These are phyloP conservation scores for Festucalex cinctus DNA, from an alignment of 2,113 vertebrate genomes.

Conservation along the genomic window DNA sequence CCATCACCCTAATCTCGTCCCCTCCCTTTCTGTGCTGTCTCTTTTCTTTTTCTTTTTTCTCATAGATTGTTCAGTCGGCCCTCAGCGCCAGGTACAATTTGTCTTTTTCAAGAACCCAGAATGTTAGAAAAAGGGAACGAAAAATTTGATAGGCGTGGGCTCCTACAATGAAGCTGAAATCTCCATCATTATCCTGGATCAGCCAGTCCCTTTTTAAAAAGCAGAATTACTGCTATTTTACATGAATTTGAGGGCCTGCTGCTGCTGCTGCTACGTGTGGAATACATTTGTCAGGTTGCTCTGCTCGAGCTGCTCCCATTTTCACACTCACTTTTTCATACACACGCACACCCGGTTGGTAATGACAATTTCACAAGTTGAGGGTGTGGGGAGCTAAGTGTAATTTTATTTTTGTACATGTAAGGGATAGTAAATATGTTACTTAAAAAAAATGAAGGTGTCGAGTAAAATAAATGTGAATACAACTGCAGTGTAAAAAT, in stretches of 20 bases:
- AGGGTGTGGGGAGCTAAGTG: slow-evolving; percentile 2
- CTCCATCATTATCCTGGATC: slow-evolving; percentile 70
- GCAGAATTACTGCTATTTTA: slow-evolving; percentile 65
- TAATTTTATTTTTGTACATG: slow-evolving; percentile 17
- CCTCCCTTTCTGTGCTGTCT: background rate
- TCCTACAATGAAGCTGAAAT: slow-evolving; percentile 67
- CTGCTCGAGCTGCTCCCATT: slow-evolving; percentile 43
- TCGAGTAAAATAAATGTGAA: slow-evolving; percentile 17
- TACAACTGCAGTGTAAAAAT: slow-evolving; percentile 5
- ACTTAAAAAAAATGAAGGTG: background rate
- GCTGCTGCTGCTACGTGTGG: slow-evolving; percentile 51
- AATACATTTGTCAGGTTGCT: slow-evolving; percentile 68
- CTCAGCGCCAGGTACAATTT: slow-evolving; percentile 41
- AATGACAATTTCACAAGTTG: slow-evolving; percentile 37
- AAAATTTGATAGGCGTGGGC: slow-evolving; percentile 66
- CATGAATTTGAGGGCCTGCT: slow-evolving; percentile 61
- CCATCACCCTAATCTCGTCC: background rate
- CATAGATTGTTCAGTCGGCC: slow-evolving; percentile 23
- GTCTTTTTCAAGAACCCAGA: slow-evolving; percentile 20
- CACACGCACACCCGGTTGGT: slow-evolving; percentile 2
- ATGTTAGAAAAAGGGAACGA: slow-evolving; percentile 44
- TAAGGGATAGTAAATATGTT: background rate
- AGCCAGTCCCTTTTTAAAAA: slow-evolving; percentile 66
- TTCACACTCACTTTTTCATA: slow-evolving; percentile 16
- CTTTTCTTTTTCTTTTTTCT: slow-evolving; percentile 7